Conservation (phyloP, 2,797 vertebrate genomes). For the Poeciliopsis presidionis region DNA sequence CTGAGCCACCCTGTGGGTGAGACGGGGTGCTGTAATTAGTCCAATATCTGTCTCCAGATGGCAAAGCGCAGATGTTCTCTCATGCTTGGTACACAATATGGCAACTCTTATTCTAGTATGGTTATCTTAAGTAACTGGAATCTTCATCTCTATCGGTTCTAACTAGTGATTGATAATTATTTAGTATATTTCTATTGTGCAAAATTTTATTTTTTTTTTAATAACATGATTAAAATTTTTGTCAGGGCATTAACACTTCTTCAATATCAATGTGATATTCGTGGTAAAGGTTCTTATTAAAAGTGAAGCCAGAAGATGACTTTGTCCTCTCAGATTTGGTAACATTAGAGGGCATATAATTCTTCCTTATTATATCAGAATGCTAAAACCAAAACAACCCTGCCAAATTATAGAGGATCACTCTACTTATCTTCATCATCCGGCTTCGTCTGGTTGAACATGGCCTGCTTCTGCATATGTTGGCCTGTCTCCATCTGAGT, state of each 20-base stretch:
- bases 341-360: constrained; percentile 12
- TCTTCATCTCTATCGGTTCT: background rate
- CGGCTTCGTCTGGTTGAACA: background rate
- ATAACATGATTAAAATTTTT: background rate
- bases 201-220: background rate
- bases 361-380: constrained; percentile 22
- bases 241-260: background rate
- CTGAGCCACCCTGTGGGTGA: background rate
- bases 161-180: background rate
- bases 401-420: background rate
- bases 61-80: background rate
- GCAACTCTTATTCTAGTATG: background rate
- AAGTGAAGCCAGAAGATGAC: constrained; percentile 22
- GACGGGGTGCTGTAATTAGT: background rate
- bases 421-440: background rate
- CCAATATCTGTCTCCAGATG: background rate
- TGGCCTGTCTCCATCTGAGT: constrained; percentile 62
- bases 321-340: constrained; percentile 9
- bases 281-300: background rate
- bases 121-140: background rate
- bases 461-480: constrained; percentile 29
- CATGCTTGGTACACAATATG: background rate
- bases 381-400: constrained; percentile 38
- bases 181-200: background rate
- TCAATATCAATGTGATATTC: too few species aligned